Evolutionary conservation across 30 jellyfish, hydroid and myxozoan genomes (phyloP), one percentile per base, ranked within the genome.

Genomic region (Hydractinia symbiolongicarpus): DNA sequence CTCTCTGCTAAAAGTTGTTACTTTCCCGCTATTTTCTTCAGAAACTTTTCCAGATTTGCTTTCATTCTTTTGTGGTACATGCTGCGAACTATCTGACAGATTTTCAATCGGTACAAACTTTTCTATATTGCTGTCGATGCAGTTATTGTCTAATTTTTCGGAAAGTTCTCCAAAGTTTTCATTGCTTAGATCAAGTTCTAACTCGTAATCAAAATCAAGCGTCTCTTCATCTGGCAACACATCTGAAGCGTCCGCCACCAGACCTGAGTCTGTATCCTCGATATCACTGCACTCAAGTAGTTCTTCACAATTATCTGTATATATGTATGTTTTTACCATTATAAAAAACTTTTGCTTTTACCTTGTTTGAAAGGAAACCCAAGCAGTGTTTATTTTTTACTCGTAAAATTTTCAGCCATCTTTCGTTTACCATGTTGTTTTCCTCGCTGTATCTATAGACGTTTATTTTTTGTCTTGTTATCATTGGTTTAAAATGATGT

Each of bases 221-320:
- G 78, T 52, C 5, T 9, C 9, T 50, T 76, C 84, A 55, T 76
- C 84, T 55, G 84, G 84, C 55, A 76, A 5, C 44, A 76, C 84
- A 50, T 76, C 76, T 50, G 55, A 76, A 7, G 84, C 84, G 55
- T 76, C 84, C 53, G 53, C 84, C 44, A 52, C 84, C 54, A 76
- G 50, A 52, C 84, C 84, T 6, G 84, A 76, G 50, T 76, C 84
- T 14, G 82, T 8, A 55, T 76, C 84, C 10, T 52, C 55, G 10
- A 6, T 14, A 9, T 72, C 81, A 30, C 44, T 30, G 44, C 44
- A 30, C 2, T 11, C 15, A 11, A 58, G 1, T 58, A 58, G 1
- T 58, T 17, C 19, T 17, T 58, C 69, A 58, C 15, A 58, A 58
- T 58, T 17, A 58, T 11, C 19, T 58, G 69, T 58, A 58, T 58